Conservation (phyloP, 2,113 vertebrate genomes). For the Hepsetus odoe region DNA sequence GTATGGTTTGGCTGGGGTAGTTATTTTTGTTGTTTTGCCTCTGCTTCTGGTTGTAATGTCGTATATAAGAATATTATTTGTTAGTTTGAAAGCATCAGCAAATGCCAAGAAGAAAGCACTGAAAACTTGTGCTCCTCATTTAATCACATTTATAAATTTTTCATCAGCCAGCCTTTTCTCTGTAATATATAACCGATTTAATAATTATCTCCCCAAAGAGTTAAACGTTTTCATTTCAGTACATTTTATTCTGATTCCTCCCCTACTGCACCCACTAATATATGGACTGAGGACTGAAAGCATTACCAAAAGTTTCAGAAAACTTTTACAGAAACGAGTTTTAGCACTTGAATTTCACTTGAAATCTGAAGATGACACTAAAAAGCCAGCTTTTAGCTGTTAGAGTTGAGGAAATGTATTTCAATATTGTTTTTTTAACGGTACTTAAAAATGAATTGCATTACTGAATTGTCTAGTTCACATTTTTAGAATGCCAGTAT, state of each 20-base stretch:
- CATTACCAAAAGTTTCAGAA: conserved; percentile 55
- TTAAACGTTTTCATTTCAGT: conserved; percentile 57
- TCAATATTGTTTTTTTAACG: background rate
- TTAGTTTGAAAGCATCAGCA: conserved; percentile 57
- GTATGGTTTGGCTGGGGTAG: conserved; percentile 52
- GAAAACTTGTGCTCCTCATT: conserved; percentile 61
- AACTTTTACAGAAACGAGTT: conserved; percentile 43
- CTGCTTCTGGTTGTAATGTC: conserved; percentile 57
- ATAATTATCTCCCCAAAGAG: conserved; percentile 35
- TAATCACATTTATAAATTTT: conserved; percentile 64
- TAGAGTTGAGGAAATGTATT: background rate
- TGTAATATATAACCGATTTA: conserved; percentile 61
- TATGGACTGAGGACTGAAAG: conserved; percentile 62
- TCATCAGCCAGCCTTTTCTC: conserved; percentile 59
- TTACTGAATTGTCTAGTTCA: background rate
- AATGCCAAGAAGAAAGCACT: conserved; percentile 58
- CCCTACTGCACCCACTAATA: conserved; percentile 62
- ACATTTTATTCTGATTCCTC: conserved; percentile 60
- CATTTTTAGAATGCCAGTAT: background rate
- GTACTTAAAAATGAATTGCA: background rate
- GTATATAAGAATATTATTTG: conserved; percentile 59
- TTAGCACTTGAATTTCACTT: conserved; percentile 33
- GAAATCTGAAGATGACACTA: conserved; percentile 12
- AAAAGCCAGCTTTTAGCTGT: conserved; percentile 10
- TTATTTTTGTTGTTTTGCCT: conserved; percentile 52